These are phyloP conservation scores for Dendrocincla fuliginosa DNA, from an alignment of 2,797 vertebrate species.

Conservation along the genomic window DNA sequence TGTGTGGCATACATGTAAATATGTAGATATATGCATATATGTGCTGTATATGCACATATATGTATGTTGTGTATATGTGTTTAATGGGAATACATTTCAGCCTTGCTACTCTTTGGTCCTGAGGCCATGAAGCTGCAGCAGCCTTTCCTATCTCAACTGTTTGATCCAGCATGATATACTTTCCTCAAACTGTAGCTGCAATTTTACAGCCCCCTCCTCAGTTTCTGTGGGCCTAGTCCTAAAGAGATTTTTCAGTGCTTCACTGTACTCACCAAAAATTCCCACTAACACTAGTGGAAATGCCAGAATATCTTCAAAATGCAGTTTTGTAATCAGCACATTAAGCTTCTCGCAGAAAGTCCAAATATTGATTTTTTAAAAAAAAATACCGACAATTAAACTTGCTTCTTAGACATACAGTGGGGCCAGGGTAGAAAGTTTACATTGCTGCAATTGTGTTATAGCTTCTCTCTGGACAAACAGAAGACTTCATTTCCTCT, in stretches of 20 bases:
- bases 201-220: background rate
- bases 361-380: conserved; percentile 6
- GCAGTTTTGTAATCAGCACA: background rate
- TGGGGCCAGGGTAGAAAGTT: background rate
- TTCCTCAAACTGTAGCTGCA: background rate
- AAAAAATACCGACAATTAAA: background rate
- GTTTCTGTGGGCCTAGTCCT: background rate
- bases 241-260: background rate
- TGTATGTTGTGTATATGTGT: background rate
- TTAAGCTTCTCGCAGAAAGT: conserved; percentile 8
- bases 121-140: background rate
- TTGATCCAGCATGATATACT: background rate
- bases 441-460: conserved; percentile 14
- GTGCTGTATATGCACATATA: background rate
- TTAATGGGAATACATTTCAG: background rate
- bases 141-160: background rate
- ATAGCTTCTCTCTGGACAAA: conserved; percentile 38
- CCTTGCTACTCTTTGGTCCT: background rate
- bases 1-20: background rate
- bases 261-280: background rate
- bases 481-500: conserved; percentile 29
- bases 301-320: background rate
- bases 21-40: accelerated
- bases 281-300: background rate
- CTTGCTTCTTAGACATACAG: background rate